A percentile compares a stretch with the other conserved stretches of the same genome.
Evolutionary conservation across 1,140 invertebrate species (phyloP).

Genomic region (Scaptomyza pallida): DNA sequence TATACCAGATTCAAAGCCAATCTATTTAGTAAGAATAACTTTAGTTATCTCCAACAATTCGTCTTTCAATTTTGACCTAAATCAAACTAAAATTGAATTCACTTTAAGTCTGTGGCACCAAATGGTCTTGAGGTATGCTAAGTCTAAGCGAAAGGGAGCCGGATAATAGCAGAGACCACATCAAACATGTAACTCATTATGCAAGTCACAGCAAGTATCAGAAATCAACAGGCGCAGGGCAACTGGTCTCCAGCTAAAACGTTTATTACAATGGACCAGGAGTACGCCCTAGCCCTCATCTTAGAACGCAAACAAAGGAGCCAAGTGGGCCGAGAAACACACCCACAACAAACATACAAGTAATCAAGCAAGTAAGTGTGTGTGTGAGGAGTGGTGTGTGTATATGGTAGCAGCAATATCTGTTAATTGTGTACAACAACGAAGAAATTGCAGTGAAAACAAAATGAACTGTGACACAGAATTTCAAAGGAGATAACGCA

Average conservation of each 20-base stretch:
- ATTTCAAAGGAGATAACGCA: conserved; percentile 57
- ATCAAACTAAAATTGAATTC: no score
- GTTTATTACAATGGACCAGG: conserved; percentile 71
- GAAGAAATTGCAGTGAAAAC: conserved; percentile 80
- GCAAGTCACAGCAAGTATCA: conserved; percentile 63
- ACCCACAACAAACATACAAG: conserved; percentile 23
- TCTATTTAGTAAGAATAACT: no score
- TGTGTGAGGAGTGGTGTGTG: not conserved
- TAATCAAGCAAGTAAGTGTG: not conserved
- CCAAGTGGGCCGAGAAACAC: no score
- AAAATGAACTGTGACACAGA: conserved; percentile 68
- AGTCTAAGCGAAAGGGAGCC: conserved; percentile 13
- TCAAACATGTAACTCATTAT: conserved; percentile 77
- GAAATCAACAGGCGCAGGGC: conserved; percentile 17
- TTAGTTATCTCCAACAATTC: no score
- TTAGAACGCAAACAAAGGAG: conserved; percentile 49
- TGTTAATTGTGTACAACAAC: conserved; percentile 81
- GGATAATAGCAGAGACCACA: conserved; percentile 26
- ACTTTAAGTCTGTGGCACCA: conserved; percentile 18
- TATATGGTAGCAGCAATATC: conserved; percentile 46
- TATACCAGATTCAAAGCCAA: no score
- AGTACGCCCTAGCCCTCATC: conserved; percentile 53
- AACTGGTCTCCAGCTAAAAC: conserved; percentile 48
- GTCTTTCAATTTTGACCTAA: no score
- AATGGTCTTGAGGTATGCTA: not conserved